Base-by-base conservation (phyloP, 2,113 vertebrate species). In the Morone chrysops region DNA sequence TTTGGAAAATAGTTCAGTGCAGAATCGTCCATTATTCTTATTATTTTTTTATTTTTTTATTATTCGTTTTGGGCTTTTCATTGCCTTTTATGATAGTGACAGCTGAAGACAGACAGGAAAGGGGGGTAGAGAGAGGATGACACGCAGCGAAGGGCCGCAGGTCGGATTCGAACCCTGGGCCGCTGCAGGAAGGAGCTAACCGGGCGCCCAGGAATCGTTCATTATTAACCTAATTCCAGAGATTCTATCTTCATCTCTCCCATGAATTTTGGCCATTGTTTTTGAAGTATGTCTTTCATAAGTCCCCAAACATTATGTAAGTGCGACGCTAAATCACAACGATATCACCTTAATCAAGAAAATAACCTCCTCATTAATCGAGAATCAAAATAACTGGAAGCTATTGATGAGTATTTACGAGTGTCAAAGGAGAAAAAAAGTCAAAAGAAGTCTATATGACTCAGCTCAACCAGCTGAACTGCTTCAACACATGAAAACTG, bases 401-500 rank as follows among this genome's bases (percentile, higher is more conserved):
- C 22, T 60, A 40, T 16, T 43, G 41, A 65, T 47, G 20, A 70
- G 50, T 43, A 51, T 50, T 63, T 47, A 4, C 8, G 54, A 56
- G 68, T 18, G 5, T 20, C 14, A 50, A 38, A 61, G 22, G 12
- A 47, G 16, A 45, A 2, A 45, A 45, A 73, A 65, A 38, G 36
- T 54, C 12, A 36, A 40, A 61, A 38, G 2, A 72, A 70, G 50
- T 78, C 38, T 40, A 43, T 31, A 56, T 48, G n/a, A 65, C 8
- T 59, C 7, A 13, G 12, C 45, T 50, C 18, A 10, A 53, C 38
- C 57, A 70, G 8, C 50, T 45, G 1, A 83, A 60, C 6, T 6
- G 9, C 45, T 38, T 53, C 4, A 78, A 54, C 20, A 67, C 25
- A 14, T n/a, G 40, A 72, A 38, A 84, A 61, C 50, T 40, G 18